A percentile compares a stretch with the other conserved stretches of the same genome.
These are phyloP conservation scores for Scaptomyza tumidula DNA, from an alignment of 2,888 invertebrate genomes.

Conservation along the genomic window DNA sequence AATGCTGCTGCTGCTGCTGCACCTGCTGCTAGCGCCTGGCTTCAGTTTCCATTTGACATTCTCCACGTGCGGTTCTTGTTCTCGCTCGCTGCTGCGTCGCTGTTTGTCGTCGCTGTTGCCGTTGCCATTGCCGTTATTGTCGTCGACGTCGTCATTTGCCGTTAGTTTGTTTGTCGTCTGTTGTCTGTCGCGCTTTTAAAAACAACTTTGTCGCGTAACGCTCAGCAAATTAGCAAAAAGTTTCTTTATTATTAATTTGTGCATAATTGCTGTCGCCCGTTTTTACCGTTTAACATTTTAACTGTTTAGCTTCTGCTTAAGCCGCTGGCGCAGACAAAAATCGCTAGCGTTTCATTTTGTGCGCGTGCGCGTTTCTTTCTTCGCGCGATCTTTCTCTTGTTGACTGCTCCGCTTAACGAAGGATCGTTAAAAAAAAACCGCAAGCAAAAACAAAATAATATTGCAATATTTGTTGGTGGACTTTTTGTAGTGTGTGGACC, in stretches of 20 bases:
- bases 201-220: slow-evolving; percentile 42
- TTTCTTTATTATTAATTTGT: slow-evolving; percentile 26
- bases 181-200: slow-evolving; percentile 42
- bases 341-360: slow-evolving; percentile 47
- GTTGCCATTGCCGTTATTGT: slow-evolving; percentile 43
- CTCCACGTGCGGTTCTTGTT: slow-evolving; percentile 83
- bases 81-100: slow-evolving; percentile 55
- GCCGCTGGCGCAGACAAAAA: slow-evolving; percentile 44
- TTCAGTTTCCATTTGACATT: slow-evolving; percentile 85
- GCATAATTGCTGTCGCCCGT: slow-evolving; percentile 33
- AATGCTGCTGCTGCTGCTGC: slow-evolving; percentile 50
- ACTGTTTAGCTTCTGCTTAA: slow-evolving; percentile 26
- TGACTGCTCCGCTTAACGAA: slow-evolving; percentile 17
- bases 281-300: slow-evolving; percentile 29
- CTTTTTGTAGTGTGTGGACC: slow-evolving; percentile 25
- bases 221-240: slow-evolving; percentile 29
- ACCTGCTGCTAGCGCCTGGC: slow-evolving; percentile 55
- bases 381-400: slow-evolving; percentile 42
- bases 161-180: slow-evolving; percentile 47
- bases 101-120: slow-evolving; percentile 32
- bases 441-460: slow-evolving; percentile 20
- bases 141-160: slow-evolving; percentile 44
- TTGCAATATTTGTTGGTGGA: slow-evolving; percentile 20
- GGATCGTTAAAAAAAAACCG: neutral
- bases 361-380: slow-evolving; percentile 64